phyloP scores from a whole-genome alignment of 2,113 vertebrate species.

The Argyrosomus japonicus region DNA sequence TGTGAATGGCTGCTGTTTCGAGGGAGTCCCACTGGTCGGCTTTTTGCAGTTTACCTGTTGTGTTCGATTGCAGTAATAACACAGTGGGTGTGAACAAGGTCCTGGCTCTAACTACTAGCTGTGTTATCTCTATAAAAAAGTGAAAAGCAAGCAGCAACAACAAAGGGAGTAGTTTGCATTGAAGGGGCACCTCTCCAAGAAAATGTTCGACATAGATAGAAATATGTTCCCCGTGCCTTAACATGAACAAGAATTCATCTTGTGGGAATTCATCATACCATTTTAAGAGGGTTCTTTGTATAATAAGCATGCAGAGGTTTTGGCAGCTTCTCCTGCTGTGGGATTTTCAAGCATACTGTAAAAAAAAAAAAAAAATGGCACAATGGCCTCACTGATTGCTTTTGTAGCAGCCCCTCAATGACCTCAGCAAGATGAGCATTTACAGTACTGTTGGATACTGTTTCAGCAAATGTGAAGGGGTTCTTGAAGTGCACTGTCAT shows the following conservation, averaged over 20 bases:
- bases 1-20: not conserved
- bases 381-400: conserved; percentile 64
- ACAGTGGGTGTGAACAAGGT: not conserved
- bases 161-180: conserved; percentile 10
- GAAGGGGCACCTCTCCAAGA: not conserved
- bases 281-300: conserved; percentile 42
- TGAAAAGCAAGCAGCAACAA: not conserved
- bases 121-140: not conserved
- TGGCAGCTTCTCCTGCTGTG: conserved; percentile 34
- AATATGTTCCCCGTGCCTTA: not conserved
- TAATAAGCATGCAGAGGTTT: conserved; percentile 45
- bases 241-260: conserved; percentile 34
- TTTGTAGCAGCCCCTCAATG: conserved; percentile 30
- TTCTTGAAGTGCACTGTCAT: conserved; percentile 9
- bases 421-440: conserved; percentile 28
- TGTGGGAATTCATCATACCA: conserved; percentile 34
- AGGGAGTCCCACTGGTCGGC: not conserved
- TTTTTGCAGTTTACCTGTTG: not conserved
- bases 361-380: conserved; percentile 31
- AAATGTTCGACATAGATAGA: not conserved
- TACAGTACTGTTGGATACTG: conserved; percentile 20
- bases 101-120: not conserved
- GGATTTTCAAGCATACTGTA: conserved; percentile 39
- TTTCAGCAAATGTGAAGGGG: conserved; percentile 42
- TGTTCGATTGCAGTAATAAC: conserved; percentile 2